Conservation (phyloP, 2,113 vertebrate genomes). For the Coptodon rendalli region DNA sequence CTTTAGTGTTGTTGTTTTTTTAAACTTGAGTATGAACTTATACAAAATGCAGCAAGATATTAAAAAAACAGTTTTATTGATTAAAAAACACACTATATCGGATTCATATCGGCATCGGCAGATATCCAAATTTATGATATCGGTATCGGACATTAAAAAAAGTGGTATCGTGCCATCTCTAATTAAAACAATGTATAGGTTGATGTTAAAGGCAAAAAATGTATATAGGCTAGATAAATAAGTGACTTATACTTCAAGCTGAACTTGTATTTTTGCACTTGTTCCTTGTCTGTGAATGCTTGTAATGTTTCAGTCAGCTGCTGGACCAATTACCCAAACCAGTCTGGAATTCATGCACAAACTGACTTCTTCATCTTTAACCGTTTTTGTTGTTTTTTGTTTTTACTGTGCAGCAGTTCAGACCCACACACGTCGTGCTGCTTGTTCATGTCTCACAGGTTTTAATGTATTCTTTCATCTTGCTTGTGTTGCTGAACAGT, state of each 20-base stretch:
- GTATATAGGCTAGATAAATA: background rate
- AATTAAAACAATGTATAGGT: background rate
- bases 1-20: no score
- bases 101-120: background rate
- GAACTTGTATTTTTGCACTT: background rate
- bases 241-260: background rate
- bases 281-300: background rate
- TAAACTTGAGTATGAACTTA: background rate
- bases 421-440: background rate
- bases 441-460: background rate
- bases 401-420: background rate
- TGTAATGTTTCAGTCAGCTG: background rate
- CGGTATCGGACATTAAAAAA: background rate
- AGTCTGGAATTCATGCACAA: background rate
- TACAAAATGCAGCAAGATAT: background rate
- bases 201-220: background rate
- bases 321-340: background rate
- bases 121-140: background rate
- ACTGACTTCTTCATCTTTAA: background rate
- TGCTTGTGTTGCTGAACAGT: background rate
- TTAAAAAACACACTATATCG: accelerated
- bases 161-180: accelerated
- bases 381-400: background rate
- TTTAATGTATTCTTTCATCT: background rate
- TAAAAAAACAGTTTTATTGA: accelerated